These are phyloP conservation scores for Magallana gigas DNA, from an alignment of 1,140 invertebrate species.

Conservation along the genomic window DNA sequence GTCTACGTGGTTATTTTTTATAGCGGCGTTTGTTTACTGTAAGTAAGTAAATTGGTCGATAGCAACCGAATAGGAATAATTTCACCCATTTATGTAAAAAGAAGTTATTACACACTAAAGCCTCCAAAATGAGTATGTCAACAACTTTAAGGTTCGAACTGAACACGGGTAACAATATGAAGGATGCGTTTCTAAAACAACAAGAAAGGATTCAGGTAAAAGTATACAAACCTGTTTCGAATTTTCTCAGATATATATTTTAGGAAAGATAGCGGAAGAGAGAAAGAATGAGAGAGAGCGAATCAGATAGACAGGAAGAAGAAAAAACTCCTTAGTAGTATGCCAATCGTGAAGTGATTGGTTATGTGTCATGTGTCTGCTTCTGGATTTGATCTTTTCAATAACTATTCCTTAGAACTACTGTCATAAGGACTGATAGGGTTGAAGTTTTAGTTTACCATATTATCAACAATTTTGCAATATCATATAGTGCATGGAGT, in stretches of 20 bases:
- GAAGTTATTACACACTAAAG: neutral
- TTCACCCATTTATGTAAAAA: neutral
- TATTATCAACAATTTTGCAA: no score
- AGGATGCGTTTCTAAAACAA: conserved; percentile 60
- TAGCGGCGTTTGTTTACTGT: neutral
- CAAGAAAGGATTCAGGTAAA: conserved; percentile 62
- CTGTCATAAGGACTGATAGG: no score
- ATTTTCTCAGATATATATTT: neutral
- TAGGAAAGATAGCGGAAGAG: no score
- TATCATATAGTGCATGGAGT: no score
- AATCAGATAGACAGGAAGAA: no score
- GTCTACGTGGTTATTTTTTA: neutral
- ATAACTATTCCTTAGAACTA: no score
- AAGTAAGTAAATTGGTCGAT: neutral
- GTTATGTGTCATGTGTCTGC: no score
- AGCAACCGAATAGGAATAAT: conserved; percentile 1
- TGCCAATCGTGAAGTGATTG: no score
- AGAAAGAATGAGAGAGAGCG: no score
- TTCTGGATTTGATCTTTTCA: no score
- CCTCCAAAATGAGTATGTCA: conserved; percentile 61
- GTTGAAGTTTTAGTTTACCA: no score
- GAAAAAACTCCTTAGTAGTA: no score
- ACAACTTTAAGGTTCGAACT: conserved; percentile 59
- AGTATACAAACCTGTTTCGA: neutral
- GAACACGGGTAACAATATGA: conserved; percentile 56